A percentile compares a stretch with the other conserved stretches of the same genome.
Conservation (phyloP, 2,113 vertebrate species). For the Anarhynchus alexandrinus region DNA sequence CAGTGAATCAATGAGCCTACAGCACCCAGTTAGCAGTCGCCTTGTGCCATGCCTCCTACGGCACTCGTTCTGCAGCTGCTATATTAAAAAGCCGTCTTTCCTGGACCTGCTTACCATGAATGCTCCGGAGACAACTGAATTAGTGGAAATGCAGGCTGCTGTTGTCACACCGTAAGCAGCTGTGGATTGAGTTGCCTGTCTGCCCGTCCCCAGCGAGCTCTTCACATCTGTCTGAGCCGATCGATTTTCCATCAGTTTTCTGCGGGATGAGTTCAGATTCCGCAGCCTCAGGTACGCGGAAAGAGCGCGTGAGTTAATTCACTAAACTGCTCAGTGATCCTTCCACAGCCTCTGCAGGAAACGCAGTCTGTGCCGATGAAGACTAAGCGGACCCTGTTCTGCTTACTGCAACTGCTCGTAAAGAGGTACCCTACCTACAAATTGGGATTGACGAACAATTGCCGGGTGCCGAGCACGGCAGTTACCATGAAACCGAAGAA, state of each 20-base stretch:
- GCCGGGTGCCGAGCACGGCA: background rate
- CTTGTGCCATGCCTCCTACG: background rate
- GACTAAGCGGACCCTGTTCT: background rate
- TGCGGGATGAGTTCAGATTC: background rate
- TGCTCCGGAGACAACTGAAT: background rate
- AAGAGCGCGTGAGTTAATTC: background rate
- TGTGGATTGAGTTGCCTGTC: background rate
- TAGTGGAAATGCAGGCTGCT: background rate
- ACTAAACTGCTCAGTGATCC: background rate
- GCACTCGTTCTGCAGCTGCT: background rate
- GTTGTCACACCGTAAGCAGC: background rate
- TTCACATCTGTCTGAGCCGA: background rate
- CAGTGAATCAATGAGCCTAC: background rate
- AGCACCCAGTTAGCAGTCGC: background rate
- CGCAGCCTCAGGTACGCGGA: background rate
- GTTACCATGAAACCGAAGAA: accelerated
- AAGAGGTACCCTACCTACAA: background rate
- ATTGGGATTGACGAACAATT: accelerated
- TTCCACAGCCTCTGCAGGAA: background rate
- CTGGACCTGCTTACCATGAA: background rate
- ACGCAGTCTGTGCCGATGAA: background rate
- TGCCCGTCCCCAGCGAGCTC: background rate
- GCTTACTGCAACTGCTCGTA: background rate
- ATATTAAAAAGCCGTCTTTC: background rate
- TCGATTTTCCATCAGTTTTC: background rate